These are phyloP conservation scores for Pseudomugil gertrudae DNA, from an alignment of 2,797 vertebrate genomes.

Conservation along the genomic window DNA sequence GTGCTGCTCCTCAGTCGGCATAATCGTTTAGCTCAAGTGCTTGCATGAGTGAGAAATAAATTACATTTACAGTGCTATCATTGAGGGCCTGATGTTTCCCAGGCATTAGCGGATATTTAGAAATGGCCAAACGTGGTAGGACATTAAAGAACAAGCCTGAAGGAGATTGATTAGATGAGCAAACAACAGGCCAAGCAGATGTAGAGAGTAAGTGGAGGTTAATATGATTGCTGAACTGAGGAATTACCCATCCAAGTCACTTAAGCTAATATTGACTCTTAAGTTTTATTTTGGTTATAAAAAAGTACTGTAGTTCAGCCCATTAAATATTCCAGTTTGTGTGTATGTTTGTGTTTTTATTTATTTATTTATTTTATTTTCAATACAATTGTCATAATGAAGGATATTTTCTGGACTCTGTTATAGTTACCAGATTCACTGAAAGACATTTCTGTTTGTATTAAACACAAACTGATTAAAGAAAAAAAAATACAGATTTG, in stretches of 20 bases:
- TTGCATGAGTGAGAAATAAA: conserved; percentile 82
- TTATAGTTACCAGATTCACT: background rate
- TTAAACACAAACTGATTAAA: conserved; percentile 7
- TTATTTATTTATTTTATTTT: too few relatives aligned
- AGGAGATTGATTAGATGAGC: conserved; percentile 79
- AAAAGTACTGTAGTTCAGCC: conserved; percentile 54
- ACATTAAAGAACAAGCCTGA: conserved; percentile 80
- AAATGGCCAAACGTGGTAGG: conserved; percentile 74
- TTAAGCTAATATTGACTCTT: conserved; percentile 67
- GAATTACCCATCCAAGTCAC: conserved; percentile 71
- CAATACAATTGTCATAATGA: conserved; percentile 2
- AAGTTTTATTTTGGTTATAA: conserved; percentile 71
- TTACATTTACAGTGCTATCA: conserved; percentile 81
- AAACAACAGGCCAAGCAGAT: conserved; percentile 74
- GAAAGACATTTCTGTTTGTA: background rate
- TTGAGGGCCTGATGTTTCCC: conserved; percentile 77
- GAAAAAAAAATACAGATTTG: background rate
- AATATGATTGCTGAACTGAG: conserved; percentile 74
- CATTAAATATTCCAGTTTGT: conserved; percentile 5
- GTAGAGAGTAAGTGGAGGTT: conserved; percentile 73
- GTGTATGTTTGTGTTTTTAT: too few relatives aligned
- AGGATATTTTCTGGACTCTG: conserved; percentile 17
- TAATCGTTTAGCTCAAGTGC: conserved; percentile 81
- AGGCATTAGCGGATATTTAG: conserved; percentile 80
- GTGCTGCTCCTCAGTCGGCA: conserved; percentile 69